A percentile compares a stretch with the other conserved stretches of the same genome.
Conservation (phyloP, 2,888 invertebrate genomes). For the Papilio elwesi region DNA sequence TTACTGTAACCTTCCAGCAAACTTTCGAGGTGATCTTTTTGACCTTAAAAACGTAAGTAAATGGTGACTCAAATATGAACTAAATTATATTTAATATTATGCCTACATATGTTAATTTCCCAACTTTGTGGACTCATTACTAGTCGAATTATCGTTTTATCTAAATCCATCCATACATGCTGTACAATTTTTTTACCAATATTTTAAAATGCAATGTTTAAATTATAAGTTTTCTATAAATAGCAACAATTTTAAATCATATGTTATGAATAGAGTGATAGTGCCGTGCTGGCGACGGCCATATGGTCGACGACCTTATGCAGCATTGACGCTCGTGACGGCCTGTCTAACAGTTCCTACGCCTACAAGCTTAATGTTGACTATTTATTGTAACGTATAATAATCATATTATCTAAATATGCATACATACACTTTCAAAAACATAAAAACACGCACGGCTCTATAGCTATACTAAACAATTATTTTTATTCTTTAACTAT, state of each 20-base stretch:
- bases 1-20: conserved; percentile 6
- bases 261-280: conserved; percentile 25
- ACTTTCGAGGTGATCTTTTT: conserved; percentile 11
- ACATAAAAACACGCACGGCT: too few species aligned
- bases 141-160: too few species aligned
- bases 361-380: conserved; percentile 46
- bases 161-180: too few species aligned
- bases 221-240: neutral
- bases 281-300: conserved; percentile 44
- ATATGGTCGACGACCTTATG: conserved; percentile 56
- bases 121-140: too few species aligned
- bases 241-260: neutral
- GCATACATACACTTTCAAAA: too few species aligned
- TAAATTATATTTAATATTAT: neutral
- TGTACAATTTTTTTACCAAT: too few species aligned
- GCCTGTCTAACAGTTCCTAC: conserved; percentile 46
- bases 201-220: neutral
- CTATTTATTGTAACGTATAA: conserved; percentile 10
- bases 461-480: too few species aligned
- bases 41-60: neutral
- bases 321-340: conserved; percentile 44
- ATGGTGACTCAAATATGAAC: neutral
- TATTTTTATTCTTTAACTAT: too few species aligned
- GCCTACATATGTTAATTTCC: too few species aligned
- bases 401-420: neutral